Evolutionary conservation across 2,888 invertebrate species (phyloP).

Genomic region (Isoperla grammatica): DNA sequence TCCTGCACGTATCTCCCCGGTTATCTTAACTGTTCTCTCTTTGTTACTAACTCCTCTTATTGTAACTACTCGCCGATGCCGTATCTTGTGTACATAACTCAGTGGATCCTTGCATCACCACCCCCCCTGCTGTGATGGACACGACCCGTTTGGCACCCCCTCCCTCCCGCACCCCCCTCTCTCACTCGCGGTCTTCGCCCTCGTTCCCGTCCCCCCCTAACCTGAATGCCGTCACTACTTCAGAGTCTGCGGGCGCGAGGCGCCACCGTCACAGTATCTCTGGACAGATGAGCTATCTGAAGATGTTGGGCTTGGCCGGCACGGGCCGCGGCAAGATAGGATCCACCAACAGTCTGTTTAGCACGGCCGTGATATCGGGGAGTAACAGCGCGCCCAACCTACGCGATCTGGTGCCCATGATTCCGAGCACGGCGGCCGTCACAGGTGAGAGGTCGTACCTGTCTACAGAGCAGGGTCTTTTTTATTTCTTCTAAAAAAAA

Average conservation of each 20-base stretch:
- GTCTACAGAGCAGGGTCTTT: neutral
- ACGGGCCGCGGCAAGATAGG: conserved; percentile 55
- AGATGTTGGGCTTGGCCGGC: conserved; percentile 70
- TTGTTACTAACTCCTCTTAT: conserved; percentile 35
- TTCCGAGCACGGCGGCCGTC: conserved; percentile 63
- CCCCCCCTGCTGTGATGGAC: conserved; percentile 34
- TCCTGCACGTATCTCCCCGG: conserved; percentile 36
- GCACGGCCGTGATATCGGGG: conserved; percentile 93
- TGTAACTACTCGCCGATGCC: no score
- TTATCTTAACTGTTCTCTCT: conserved; percentile 39
- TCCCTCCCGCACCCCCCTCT: conserved; percentile 20
- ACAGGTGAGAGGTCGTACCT: conserved; percentile 64
- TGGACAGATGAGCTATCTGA: conserved; percentile 91
- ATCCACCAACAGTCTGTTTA: conserved; percentile 81
- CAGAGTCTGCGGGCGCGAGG: conserved; percentile 47
- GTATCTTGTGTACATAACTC: no score
- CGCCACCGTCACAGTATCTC: conserved; percentile 94
- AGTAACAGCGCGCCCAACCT: conserved; percentile 89
- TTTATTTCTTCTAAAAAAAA: no score
- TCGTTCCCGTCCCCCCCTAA: conserved; percentile 36
- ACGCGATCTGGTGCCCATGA: conserved; percentile 59
- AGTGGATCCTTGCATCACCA: conserved; percentile 22
- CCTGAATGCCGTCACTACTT: conserved; percentile 32
- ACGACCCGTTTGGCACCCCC: conserved; percentile 16
- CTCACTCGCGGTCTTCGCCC: conserved; percentile 19